Conservation (phyloP, 1,140 invertebrate genomes). For the Heliconius hewitsoni region DNA sequence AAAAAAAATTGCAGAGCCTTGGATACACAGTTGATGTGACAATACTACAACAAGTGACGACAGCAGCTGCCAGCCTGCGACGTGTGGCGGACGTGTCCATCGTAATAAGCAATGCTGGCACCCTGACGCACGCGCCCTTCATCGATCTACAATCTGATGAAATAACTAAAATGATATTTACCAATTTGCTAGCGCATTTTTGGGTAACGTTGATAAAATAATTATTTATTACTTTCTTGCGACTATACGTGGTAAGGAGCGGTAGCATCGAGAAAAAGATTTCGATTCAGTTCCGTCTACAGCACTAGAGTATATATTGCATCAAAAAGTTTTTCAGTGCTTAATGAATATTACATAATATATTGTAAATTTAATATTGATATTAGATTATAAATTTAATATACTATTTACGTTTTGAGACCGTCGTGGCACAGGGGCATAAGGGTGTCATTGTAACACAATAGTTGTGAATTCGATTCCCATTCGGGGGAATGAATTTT, state of each 20-base stretch:
- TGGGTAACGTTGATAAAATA: constrained; percentile 81
- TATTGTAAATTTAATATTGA: too few relatives aligned
- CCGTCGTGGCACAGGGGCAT: too few relatives aligned
- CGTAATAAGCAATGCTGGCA: constrained; percentile 73
- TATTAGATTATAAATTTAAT: too few relatives aligned
- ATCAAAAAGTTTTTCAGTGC: too few relatives aligned
- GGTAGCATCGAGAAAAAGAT: not conserved
- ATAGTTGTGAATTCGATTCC: too few relatives aligned
- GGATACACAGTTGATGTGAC: constrained; percentile 84
- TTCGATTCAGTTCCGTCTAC: too few relatives aligned
- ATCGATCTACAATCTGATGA: constrained; percentile 79
- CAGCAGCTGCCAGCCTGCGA: constrained; percentile 74
- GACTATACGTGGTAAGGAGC: not conserved
- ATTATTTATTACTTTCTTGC: not conserved
- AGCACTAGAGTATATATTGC: too few relatives aligned
- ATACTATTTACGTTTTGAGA: too few relatives aligned
- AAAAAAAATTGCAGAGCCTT: constrained; percentile 54
- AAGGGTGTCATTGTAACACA: too few relatives aligned
- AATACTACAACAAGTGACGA: constrained; percentile 80
- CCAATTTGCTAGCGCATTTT: constrained; percentile 87
- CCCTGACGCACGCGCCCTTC: constrained; percentile 68
- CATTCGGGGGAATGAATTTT: too few relatives aligned
- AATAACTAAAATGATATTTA: constrained; percentile 83
- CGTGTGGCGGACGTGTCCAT: constrained; percentile 82
- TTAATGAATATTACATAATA: too few relatives aligned